Base-by-base conservation (phyloP, 1,140 invertebrate genomes). In the Apis laboriosa region DNA sequence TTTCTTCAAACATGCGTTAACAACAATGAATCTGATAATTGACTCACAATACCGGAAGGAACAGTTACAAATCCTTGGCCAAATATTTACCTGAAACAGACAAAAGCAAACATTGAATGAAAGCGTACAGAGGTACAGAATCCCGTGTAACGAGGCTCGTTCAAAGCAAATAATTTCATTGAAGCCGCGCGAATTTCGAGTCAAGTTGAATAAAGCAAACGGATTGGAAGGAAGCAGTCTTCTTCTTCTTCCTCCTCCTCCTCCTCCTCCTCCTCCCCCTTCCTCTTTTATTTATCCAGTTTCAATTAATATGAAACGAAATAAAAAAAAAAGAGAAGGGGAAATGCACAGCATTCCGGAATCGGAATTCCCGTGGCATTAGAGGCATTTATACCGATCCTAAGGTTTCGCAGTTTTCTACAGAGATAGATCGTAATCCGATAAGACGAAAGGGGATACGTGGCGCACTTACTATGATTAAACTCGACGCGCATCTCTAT, bases 401-500 rank as follows among this genome's bases (percentile, higher is more conserved):
- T 49, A 76, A 24, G 80, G 64, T 43, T 71, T 71, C 76, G 55
- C 67, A 73, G 77, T 80, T 80, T 84, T 80, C 43, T 66, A 70
- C 60, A 73, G 79, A 80, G 67, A 72, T 80, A 83, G 67, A 66
- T 83, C 21, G 80, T 87, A 87, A 89, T 87, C 86, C 86, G 87
- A 86, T 89, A 89, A 85, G 84, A 68, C 82, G 81, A 77, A 85
- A 78, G 55, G 84, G 85, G 70, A 80, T 84, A 72, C 85, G 67
- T 83, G 58, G 77, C 63, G 78, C 86, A 90, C 87, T 90, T 80
- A 89, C 77, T 83, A 87, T 89, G 87, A 90, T 90, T 90, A 86
- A 90, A 89, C 84, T 74, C 64, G 85, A 90, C 86, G 82, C 77
- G 71, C 84, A 80, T 58, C 73, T 82, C 73, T 82, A 49, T 63